Evolutionary conservation across 1,140 invertebrate species (phyloP).

Genomic region (Drosophila rhopaloa): DNA sequence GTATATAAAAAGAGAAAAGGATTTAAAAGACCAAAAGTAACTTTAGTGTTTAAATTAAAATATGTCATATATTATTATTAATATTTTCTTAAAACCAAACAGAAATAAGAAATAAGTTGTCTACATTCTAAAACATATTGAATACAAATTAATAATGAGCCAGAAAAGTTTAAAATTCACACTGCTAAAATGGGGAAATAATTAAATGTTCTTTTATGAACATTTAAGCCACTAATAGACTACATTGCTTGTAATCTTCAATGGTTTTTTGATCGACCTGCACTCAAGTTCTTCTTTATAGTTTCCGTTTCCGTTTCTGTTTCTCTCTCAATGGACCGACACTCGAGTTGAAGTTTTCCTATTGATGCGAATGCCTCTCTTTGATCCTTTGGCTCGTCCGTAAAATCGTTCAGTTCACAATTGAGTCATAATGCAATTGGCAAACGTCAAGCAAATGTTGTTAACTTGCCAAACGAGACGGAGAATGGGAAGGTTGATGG

Average conservation of each 20-base stretch:
- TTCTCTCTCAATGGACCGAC: constrained; percentile 26
- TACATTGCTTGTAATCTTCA: not conserved
- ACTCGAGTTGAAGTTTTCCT: constrained; percentile 32
- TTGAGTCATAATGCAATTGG: constrained; percentile 83
- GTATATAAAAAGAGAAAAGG: not conserved
- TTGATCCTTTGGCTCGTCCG: constrained; percentile 37
- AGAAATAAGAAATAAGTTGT: too few relatives aligned
- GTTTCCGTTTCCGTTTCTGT: constrained; percentile 12
- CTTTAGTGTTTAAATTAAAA: too few relatives aligned
- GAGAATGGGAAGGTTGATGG: not conserved
- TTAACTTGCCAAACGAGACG: constrained; percentile 57
- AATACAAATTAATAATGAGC: too few relatives aligned
- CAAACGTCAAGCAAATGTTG: constrained; percentile 81
- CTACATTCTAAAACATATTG: too few relatives aligned
- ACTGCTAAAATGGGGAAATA: too few relatives aligned
- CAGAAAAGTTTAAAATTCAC: too few relatives aligned
- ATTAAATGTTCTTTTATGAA: too few relatives aligned
- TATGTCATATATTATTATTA: too few relatives aligned
- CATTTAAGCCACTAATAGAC: too few relatives aligned
- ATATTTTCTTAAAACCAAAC: too few relatives aligned
- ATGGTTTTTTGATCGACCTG: constrained; percentile 2
- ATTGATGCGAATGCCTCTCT: constrained; percentile 39
- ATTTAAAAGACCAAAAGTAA: too few relatives aligned
- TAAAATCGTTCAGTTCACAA: constrained; percentile 75
- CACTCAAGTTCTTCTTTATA: not conserved